Conservation (phyloP, 2,797 vertebrate genomes). For the Hydrolagus colliei region DNA sequence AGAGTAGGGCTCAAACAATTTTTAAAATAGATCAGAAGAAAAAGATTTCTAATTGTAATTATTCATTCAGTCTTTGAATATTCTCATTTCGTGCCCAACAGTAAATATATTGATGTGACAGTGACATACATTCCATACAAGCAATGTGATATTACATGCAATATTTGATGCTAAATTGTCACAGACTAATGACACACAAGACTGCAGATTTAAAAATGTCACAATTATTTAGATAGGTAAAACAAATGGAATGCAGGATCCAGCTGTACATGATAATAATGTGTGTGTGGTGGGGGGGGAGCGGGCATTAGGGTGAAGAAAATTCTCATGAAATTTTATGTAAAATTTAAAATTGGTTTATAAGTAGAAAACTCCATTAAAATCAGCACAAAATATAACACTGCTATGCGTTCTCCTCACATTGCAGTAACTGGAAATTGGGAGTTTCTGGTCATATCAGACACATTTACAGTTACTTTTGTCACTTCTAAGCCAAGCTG, state of each 20-base stretch:
- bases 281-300: too few species aligned
- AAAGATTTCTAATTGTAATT: neutral
- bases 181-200: constrained; percentile 9
- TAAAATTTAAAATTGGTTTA: too few species aligned
- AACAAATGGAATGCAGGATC: constrained; percentile 20
- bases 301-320: too few species aligned
- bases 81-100: constrained; percentile 27
- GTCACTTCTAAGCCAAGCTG: neutral
- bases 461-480: neutral
- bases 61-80: constrained; percentile 6
- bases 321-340: neutral
- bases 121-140: constrained; percentile 66
- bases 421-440: too few species aligned
- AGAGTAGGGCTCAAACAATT: constrained; percentile 28
- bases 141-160: constrained; percentile 45
- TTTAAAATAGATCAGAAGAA: neutral
- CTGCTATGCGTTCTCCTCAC: too few species aligned
- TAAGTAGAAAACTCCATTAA: neutral
- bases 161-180: constrained; percentile 19
- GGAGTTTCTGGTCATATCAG: neutral
- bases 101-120: constrained; percentile 34
- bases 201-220: constrained; percentile 24
- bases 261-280: neutral
- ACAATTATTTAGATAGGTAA: neutral
- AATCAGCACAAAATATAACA: neutral